Conservation (phyloP, 1,140 invertebrate species). For the Drosophila parabipectinata region DNA sequence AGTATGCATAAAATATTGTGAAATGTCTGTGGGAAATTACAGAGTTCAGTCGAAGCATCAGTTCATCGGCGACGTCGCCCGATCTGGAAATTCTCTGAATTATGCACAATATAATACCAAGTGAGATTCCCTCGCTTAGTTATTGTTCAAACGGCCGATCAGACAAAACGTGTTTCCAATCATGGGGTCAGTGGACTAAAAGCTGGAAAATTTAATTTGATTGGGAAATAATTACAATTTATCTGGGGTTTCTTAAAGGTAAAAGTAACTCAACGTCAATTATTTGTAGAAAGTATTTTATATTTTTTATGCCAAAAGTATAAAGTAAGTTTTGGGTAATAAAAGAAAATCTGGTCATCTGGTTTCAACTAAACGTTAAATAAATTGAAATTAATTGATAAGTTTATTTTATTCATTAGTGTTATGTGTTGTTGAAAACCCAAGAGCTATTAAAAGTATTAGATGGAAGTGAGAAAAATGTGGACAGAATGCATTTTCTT, state of each 20-base stretch:
- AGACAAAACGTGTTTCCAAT: conserved; percentile 27
- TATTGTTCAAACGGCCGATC: conserved; percentile 20
- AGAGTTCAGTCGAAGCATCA: conserved; percentile 26
- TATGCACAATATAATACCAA: conserved; percentile 23
- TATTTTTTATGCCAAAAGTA: too few species aligned
- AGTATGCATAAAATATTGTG: conserved; percentile 18
- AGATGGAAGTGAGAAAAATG: conserved; percentile 8
- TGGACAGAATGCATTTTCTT: conserved; percentile 20
- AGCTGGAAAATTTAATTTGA: conserved; percentile 5
- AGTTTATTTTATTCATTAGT: too few species aligned
- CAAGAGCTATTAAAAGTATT: not conserved
- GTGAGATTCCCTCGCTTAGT: conserved; percentile 18
- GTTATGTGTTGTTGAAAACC: not conserved
- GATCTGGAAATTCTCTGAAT: conserved; percentile 39
- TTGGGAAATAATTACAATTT: not conserved
- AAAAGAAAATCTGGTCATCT: too few species aligned
- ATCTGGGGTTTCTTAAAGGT: not conserved
- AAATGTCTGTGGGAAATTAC: conserved; percentile 57
- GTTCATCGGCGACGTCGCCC: conserved; percentile 47
- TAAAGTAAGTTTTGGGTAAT: too few species aligned
- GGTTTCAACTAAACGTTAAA: too few species aligned
- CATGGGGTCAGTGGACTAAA: conserved; percentile 39
- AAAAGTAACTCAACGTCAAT: not conserved
- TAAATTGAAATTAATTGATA: too few species aligned
- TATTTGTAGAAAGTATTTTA: too few species aligned